phyloP scores from a whole-genome alignment of 2,113 vertebrate species.

The Platanista minor region DNA sequence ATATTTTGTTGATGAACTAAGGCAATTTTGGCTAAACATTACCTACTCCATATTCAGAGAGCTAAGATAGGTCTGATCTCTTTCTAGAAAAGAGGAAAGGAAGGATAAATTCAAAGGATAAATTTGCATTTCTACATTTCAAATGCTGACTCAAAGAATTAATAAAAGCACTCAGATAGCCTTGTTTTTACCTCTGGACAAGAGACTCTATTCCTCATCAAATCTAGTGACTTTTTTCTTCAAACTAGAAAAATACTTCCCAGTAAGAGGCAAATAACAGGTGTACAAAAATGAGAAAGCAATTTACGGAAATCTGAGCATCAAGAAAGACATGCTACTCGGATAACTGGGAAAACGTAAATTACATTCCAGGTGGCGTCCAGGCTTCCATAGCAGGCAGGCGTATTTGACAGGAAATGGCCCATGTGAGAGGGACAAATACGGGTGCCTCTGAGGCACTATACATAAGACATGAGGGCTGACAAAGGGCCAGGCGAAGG shows the following conservation, averaged over 20 bases:
- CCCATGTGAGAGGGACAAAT: not conserved
- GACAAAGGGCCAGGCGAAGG: not conserved
- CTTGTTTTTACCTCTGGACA: not conserved
- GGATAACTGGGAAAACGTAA: not conserved
- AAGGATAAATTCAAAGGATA: not conserved
- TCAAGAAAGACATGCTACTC: not conserved
- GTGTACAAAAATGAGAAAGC: not conserved
- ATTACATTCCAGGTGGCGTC: not conserved
- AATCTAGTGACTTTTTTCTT: not conserved
- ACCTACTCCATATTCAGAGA: not conserved
- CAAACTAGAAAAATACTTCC: not conserved
- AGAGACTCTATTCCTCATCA: not conserved
- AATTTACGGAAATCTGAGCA: not conserved
- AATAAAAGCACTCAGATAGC: not conserved
- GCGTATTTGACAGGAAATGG: not conserved
- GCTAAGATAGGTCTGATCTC: not conserved
- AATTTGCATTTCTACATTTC: not conserved
- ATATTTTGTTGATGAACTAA: not conserved
- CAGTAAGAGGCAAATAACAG: not conserved
- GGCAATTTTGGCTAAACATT: not conserved
- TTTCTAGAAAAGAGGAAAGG: not conserved
- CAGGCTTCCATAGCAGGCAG: not conserved
- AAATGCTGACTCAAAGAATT: not conserved
- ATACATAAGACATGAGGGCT: not conserved
- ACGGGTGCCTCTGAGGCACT: fast-evolving